Evolutionary conservation across 2,888 invertebrate species (phyloP), one percentile per base, ranked within the genome.

Genomic region (Tethea ocularis): DNA sequence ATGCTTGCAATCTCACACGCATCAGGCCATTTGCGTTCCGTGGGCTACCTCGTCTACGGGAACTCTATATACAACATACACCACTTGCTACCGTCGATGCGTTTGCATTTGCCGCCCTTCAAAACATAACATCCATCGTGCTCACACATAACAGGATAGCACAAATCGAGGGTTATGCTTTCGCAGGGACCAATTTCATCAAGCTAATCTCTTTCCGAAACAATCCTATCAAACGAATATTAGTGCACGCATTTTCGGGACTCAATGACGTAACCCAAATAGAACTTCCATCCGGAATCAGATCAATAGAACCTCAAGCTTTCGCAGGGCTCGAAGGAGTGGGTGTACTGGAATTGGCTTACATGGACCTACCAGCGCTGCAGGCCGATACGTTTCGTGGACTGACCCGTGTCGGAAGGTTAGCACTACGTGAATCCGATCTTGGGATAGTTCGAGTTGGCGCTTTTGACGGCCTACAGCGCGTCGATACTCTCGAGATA

Each of bases 21-120:
- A 96, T 98, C 72, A 86, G 97, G 74, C 96, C 96, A 57, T 97
- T 97, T 84, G 97, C 98, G 57, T 98, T 98, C 87, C 95, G 97
- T 29, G 97, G 97, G 11, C 88, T 98, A 58, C 95, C 95, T 5
- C 94, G 96, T 15, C 94, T 99, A 8, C 94, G 94, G 77, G 97
- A 95, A 78, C 94, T 97, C 51, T 96, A 97, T 71, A 97, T 98
- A 69, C 97, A 97, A 80, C 96, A 97, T 75, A 98, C 98, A 13
- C 97, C 97, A 2, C 91, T 98, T 57, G 94, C 95, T 56, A 95
- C 95, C 33, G 96, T 98, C 59, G 96, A 97, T 46, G 96, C 96
- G 58, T 97, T 96, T 78, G 96, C 98, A 15, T 97, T 99, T 80
- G 96, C 97, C 51, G 96, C 96, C 1, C 93, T 98, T 17, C 97